Conservation (phyloP, 1,140 invertebrate genomes). For the Arion vulgaris region DNA sequence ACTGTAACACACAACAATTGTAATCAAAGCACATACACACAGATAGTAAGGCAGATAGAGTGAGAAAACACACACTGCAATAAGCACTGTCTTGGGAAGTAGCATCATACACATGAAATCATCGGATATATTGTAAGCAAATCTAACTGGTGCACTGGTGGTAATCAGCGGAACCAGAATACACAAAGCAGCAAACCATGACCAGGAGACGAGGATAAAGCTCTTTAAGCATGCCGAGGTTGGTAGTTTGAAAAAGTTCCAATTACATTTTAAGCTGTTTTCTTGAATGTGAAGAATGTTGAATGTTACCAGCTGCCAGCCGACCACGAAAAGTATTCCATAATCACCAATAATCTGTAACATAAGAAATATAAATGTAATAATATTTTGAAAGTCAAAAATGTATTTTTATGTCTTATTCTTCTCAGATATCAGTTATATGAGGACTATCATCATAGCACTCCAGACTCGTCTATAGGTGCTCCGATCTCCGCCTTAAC, state of each 20-base stretch:
- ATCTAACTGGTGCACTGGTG: not conserved
- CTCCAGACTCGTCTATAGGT: too few relatives aligned
- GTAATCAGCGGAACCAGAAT: not conserved
- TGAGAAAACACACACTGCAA: not conserved
- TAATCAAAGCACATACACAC: not conserved
- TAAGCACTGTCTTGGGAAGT: not conserved
- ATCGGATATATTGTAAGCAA: not conserved
- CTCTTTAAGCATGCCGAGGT: not conserved
- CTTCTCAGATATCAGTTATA: too few relatives aligned
- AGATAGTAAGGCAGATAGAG: constrained; percentile 15
- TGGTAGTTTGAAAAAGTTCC: not conserved
- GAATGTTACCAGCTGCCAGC: constrained; percentile 1
- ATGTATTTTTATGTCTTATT: too few relatives aligned
- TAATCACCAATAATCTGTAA: constrained; percentile 6
- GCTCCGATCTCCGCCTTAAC: too few relatives aligned
- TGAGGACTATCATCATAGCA: too few relatives aligned
- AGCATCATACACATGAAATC: constrained; percentile 16
- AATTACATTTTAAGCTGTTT: too few relatives aligned
- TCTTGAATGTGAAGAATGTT: not conserved
- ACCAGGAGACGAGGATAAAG: not conserved
- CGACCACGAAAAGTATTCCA: constrained; percentile 16
- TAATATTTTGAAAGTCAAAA: not conserved
- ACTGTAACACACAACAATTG: not conserved
- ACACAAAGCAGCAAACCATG: not conserved
- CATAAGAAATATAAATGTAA: not conserved